Evolutionary conservation across 1,140 invertebrate genomes (phyloP).

Genomic region (Drosophila fuyamai): DNA sequence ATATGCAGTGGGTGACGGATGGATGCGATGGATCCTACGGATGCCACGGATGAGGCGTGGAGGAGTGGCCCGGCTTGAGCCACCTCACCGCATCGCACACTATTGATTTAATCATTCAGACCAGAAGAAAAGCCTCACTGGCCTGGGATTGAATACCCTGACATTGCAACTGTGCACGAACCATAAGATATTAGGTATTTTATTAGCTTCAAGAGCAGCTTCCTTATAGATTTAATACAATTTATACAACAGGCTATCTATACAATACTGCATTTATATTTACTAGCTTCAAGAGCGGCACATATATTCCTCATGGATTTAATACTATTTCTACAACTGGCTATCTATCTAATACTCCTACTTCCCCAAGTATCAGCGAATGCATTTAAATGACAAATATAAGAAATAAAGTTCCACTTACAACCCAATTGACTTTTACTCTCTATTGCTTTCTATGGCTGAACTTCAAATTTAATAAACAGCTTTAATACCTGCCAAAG

Average conservation of each 20-base stretch:
- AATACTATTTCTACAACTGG: no score
- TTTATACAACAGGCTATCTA: no score
- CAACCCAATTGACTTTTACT: no score
- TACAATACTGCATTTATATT: background rate
- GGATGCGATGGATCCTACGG: background rate
- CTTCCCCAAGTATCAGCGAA: no score
- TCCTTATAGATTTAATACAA: no score
- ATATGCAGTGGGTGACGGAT: slow-evolving; percentile 16
- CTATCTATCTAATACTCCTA: no score
- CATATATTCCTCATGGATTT: no score
- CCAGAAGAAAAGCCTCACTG: slow-evolving; percentile 12
- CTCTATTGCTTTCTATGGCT: no score
- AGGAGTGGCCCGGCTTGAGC: background rate
- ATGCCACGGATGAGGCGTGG: background rate
- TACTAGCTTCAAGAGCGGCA: background rate
- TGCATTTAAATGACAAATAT: no score
- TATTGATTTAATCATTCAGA: slow-evolving; percentile 44
- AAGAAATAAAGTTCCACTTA: no score
- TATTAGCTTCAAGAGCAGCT: background rate
- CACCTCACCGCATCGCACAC: slow-evolving; percentile 18
- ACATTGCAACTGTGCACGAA: background rate
- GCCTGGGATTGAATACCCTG: slow-evolving; percentile 8
- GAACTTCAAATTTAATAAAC: no score
- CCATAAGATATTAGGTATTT: background rate
- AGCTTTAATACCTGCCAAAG: background rate